Conservation (phyloP, 2,888 invertebrate species). For the Phytoseiulus persimilis region DNA sequence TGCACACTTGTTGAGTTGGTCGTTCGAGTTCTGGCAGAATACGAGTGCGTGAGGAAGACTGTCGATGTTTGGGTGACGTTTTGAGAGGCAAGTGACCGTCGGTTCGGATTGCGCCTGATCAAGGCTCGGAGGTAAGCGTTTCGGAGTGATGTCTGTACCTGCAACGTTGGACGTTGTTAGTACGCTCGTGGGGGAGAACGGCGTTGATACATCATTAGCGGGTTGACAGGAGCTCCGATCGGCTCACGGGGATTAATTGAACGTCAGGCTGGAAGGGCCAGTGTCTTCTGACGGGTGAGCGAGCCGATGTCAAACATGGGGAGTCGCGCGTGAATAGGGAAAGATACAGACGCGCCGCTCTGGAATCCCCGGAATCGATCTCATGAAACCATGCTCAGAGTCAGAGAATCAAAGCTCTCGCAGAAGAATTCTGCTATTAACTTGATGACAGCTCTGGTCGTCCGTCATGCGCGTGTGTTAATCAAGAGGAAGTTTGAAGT, state of each 20-base stretch:
- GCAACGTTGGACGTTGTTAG: not conserved
- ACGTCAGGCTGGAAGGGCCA: not conserved
- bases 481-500: too few relatives aligned
- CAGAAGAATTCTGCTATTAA: too few relatives aligned
- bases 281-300: not conserved
- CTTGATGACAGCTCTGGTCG: too few relatives aligned
- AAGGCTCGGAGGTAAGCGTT: slow-evolving; percentile 45
- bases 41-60: slow-evolving; percentile 9
- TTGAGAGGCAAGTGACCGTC: slow-evolving; percentile 40
- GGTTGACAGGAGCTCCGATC: not conserved
- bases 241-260: not conserved
- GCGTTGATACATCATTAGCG: not conserved
- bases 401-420: too few relatives aligned
- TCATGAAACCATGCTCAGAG: too few relatives aligned
- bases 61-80: slow-evolving; percentile 23
- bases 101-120: slow-evolving; percentile 45
- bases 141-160: slow-evolving; percentile 45
- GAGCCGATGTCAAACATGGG: too few relatives aligned
- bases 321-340: too few relatives aligned
- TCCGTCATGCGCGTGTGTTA: too few relatives aligned
- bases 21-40: not conserved
- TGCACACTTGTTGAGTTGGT: not conserved
- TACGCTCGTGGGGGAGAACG: not conserved
- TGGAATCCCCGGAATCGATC: too few relatives aligned
- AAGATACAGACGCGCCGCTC: too few relatives aligned